Base-by-base conservation (phyloP, 1,140 invertebrate genomes). In the Aporrectodea caliginosa region DNA sequence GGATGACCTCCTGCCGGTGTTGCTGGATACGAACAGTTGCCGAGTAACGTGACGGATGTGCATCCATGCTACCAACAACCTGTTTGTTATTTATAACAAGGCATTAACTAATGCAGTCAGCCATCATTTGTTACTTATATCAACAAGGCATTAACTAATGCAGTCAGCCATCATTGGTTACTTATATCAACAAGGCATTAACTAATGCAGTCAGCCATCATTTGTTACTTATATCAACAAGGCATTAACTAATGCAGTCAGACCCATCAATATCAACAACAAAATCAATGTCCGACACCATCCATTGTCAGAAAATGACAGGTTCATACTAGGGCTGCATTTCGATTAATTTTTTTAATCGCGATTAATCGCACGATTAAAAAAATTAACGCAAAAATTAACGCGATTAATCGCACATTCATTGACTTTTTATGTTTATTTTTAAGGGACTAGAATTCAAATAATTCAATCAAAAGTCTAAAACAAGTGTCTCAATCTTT, bases 1-100 rank as follows among this genome's bases (percentile, higher is more conserved):
- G 95, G 81, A 99, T 99, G 82, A 99, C 97, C 89, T 99, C 98
- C 84, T 90, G 87, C 80, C 97, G 91, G 88, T 99, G 98, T 85
- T 98, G 95, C 88, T 99, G 98, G 69, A 99, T 97, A 74, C 98
- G 92, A 35, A 99, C 98, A 16, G 98, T 99, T 75, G 98, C 98
- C 58, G 98, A 96, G 89, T 99, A 99, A 29, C 98, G 92, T 80
- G 95, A 98, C 6, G 98, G 98, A 91, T 99, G 98, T 79, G 97
- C 98, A 91, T 99, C 98, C 97, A 99, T 99, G 73, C 96, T 98
- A 74, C 96, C 98, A 1, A 99, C 98, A 73, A 99, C 90, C 85
- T 90, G 34, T 29, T 29, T 12, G 27, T 29, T 27, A 6, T 29
- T 29, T 72, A 6, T 29, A 72, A 2, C 2, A 6, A 32, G 2